Percentiles rank a stretch among this genome's conserved stretches.
phyloP scores from a whole-genome alignment of 1,140 invertebrate genomes.

The Drosophila kikkawai region DNA sequence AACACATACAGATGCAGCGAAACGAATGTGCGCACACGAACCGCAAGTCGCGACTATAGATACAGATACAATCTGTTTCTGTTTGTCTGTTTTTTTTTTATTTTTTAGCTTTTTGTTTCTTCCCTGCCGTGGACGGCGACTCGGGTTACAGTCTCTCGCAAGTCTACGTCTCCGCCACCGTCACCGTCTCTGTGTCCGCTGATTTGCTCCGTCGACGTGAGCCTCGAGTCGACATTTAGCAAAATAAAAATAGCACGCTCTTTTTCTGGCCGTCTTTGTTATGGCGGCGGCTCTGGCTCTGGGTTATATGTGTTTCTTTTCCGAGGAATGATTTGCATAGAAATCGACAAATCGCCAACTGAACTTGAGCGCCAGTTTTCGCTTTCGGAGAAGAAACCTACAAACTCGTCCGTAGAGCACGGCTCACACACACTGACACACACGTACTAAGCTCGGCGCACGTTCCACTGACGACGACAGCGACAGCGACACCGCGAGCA shows the following conservation, averaged over 20 bases:
- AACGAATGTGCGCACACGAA: conserved; percentile 47
- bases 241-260: conserved; percentile 82
- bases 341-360: conserved; percentile 68
- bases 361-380: conserved; percentile 73
- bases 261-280: conserved; percentile 49
- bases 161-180: conserved; percentile 41
- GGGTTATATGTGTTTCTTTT: conserved; percentile 58
- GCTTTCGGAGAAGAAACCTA: conserved; percentile 57
- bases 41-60: conserved; percentile 60
- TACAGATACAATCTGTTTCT: conserved; percentile 77
- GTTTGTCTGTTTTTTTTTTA: conserved; percentile 50
- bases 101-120: conserved; percentile 27
- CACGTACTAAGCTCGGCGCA: conserved; percentile 21
- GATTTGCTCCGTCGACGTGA: conserved; percentile 48
- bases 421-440: conserved; percentile 27
- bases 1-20: conserved; percentile 21
- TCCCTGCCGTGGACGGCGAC: conserved; percentile 35
- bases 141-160: conserved; percentile 73
- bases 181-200: conserved; percentile 9
- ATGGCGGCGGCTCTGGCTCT: conserved; percentile 3
- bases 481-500: conserved; percentile 5
- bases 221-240: conserved; percentile 80
- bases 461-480: conserved; percentile 25
- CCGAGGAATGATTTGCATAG: conserved; percentile 82
- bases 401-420: conserved; percentile 3